A percentile compares a stretch with the other conserved stretches of the same genome.
phyloP scores from a whole-genome alignment of 2,888 invertebrate species.

The Ommatoiulus sabulosus region DNA sequence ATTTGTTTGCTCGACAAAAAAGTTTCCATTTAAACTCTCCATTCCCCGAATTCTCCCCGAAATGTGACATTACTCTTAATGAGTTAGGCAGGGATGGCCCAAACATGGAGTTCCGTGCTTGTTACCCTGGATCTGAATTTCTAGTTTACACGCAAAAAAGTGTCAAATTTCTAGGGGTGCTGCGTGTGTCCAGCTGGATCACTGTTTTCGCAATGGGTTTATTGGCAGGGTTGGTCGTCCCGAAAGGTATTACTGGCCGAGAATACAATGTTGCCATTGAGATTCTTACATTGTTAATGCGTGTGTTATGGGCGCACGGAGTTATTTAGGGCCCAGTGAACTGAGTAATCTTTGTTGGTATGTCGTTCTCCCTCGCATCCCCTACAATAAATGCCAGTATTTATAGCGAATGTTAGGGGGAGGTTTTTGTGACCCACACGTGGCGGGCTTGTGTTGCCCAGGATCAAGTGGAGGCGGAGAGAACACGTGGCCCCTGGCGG shows the following conservation, averaged over 20 bases:
- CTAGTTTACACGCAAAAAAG: background rate
- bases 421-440: conserved; percentile 39
- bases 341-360: conserved; percentile 23
- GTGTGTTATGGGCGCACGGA: background rate
- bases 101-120: background rate
- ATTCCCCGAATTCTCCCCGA: background rate
- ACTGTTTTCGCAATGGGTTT: background rate
- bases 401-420: conserved; percentile 13
- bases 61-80: background rate
- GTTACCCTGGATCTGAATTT: background rate
- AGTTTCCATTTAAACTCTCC: background rate
- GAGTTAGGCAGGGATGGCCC: background rate
- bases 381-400: conserved; percentile 24
- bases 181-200: background rate
- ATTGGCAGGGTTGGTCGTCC: background rate
- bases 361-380: conserved; percentile 2
- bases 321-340: conserved; percentile 43
- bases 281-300: background rate
- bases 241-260: background rate
- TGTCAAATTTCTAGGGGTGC: background rate
- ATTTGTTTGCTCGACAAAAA: no score
- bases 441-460: conserved; percentile 14
- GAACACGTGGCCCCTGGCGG: conserved; percentile 38
- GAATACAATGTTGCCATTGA: conserved; percentile 28
- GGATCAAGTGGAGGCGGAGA: background rate